Evolutionary conservation across 2,888 invertebrate species (phyloP).

Genomic region (Andrena chrysosceles): DNA sequence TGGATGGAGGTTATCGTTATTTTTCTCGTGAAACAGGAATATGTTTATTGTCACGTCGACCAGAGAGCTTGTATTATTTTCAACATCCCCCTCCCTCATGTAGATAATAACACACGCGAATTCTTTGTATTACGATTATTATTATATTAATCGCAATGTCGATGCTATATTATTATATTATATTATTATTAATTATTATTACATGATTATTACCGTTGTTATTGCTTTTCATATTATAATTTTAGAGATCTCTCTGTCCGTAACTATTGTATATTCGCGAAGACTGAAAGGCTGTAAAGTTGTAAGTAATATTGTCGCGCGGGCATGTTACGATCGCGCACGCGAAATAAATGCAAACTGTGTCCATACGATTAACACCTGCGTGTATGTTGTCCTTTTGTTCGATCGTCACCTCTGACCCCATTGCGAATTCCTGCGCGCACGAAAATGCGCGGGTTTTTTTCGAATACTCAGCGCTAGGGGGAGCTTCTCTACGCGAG

Average conservation of each 20-base stretch:
- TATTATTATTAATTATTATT: constrained; percentile 67
- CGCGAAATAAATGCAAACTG: constrained; percentile 75
- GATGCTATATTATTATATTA: constrained; percentile 64
- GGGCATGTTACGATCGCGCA: constrained; percentile 62
- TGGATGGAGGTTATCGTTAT: constrained; percentile 49
- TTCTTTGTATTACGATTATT: constrained; percentile 64
- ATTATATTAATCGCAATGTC: constrained; percentile 54
- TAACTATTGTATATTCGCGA: constrained; percentile 83
- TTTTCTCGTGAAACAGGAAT: constrained; percentile 46
- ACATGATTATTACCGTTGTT: constrained; percentile 76
- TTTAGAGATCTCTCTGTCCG: constrained; percentile 72
- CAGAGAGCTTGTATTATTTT: constrained; percentile 63
- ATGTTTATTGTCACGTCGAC: constrained; percentile 50
- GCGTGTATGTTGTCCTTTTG: constrained; percentile 36
- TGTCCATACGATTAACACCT: constrained; percentile 63
- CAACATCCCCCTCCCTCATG: constrained; percentile 42
- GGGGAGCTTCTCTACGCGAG: too few species aligned
- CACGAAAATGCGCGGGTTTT: not conserved
- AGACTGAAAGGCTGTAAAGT: constrained; percentile 84
- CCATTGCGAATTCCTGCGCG: not conserved
- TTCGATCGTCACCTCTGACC: not conserved
- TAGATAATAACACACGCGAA: constrained; percentile 68
- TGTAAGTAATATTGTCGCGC: constrained; percentile 65
- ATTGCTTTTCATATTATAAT: constrained; percentile 77
- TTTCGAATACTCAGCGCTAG: not conserved